phyloP scores from a whole-genome alignment of 2,888 invertebrate genomes.

The Phanerotoma sp. region DNA sequence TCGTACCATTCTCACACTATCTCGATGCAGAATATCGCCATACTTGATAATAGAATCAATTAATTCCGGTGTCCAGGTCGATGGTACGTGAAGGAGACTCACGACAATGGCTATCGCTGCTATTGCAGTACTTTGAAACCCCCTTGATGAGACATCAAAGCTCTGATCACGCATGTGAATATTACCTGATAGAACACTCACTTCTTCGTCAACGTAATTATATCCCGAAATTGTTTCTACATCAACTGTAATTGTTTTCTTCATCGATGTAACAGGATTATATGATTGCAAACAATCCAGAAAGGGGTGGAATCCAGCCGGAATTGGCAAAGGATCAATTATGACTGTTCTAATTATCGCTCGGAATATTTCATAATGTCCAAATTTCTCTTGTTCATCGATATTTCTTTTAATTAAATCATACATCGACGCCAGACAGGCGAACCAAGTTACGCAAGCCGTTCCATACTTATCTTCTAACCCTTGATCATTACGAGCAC shows the following conservation, averaged over 20 bases:
- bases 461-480: conserved; percentile 31
- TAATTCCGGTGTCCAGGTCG: conserved; percentile 62
- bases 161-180: conserved; percentile 39
- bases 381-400: conserved; percentile 43
- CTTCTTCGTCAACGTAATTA: conserved; percentile 39
- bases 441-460: conserved; percentile 50
- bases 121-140: conserved; percentile 61
- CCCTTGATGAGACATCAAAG: conserved; percentile 39
- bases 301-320: conserved; percentile 43
- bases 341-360: conserved; percentile 41
- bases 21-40: conserved; percentile 65
- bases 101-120: conserved; percentile 64
- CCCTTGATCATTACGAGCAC: conserved; percentile 39
- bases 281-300: conserved; percentile 35
- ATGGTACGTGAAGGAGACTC: conserved; percentile 61
- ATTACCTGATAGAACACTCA: conserved; percentile 40
- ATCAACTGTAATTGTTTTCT: too few relatives aligned
- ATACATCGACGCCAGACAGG: conserved; percentile 46
- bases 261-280: conserved; percentile 33
- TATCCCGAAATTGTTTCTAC: conserved; percentile 39
- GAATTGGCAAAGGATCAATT: conserved; percentile 46
- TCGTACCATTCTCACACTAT: conserved; percentile 37
- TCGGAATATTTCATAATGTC: conserved; percentile 40
- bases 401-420: conserved; percentile 43
- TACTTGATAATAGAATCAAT: conserved; percentile 66